These are phyloP conservation scores for Theretra japonica DNA, from an alignment of 2,888 invertebrate genomes.

Conservation along the genomic window DNA sequence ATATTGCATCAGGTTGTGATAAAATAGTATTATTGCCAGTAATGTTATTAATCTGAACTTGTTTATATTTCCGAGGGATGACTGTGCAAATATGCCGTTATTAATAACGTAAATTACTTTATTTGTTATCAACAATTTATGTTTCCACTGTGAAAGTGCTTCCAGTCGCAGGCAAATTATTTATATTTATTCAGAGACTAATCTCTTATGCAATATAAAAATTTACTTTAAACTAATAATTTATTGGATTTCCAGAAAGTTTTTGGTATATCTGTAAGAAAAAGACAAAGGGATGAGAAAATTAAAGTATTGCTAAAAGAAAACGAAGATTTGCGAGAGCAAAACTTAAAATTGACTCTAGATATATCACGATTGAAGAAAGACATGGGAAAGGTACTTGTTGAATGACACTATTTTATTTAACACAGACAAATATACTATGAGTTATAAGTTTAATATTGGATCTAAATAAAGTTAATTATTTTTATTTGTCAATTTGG, in stretches of 20 bases:
- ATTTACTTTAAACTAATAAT: background rate
- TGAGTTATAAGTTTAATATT: background rate
- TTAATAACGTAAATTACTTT: too few species aligned
- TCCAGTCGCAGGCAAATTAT: too few species aligned
- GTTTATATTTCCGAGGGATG: background rate
- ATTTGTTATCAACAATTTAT: too few species aligned
- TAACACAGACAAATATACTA: background rate
- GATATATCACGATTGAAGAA: conserved; percentile 68
- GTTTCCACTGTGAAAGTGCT: too few species aligned
- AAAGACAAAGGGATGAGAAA: conserved; percentile 65
- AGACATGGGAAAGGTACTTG: conserved; percentile 67
- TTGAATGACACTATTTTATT: background rate
- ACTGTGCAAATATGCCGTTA: background rate
- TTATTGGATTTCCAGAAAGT: conserved; percentile 63
- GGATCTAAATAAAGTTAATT: too few species aligned
- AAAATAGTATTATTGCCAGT: background rate
- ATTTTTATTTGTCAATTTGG: too few species aligned
- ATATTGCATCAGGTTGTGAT: background rate
- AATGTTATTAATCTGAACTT: background rate
- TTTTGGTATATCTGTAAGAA: conserved; percentile 68
- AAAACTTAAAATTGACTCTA: conserved; percentile 62
- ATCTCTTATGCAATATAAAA: too few species aligned
- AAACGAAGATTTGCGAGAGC: conserved; percentile 61
- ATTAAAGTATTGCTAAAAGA: conserved; percentile 59
- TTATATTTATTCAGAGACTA: background rate